Base-by-base conservation (phyloP, 1,140 invertebrate genomes). In the Diorhabda elongata region DNA sequence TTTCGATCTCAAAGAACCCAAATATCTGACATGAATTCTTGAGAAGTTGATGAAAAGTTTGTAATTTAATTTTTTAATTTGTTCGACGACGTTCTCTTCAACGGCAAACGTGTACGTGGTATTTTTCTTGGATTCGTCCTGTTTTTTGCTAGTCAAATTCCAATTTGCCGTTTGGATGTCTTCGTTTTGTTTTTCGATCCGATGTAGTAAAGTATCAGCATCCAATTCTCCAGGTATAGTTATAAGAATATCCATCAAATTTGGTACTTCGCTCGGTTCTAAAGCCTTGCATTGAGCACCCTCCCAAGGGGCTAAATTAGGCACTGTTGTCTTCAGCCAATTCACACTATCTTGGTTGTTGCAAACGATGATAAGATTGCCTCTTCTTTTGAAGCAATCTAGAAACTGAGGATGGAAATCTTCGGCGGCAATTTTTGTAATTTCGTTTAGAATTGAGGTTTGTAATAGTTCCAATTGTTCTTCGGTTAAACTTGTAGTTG, bases 301-400 rank as follows among this genome's bases (percentile, higher is more conserved):
- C 2, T 64, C 52, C 63, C 63, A 64, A 8, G 63, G 63, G 52
- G 44, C 56, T 42, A 64, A 56, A 56, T 6, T 64, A n/a, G 44
- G 43, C 3, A 56, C 26, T 6, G 45, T 57, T 45, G n/a, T 64
- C 45, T 57, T 52, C 26, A 64, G 45, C 63, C 63, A 64, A 42
- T 64, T 47, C 26, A 64, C 63, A 42, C 63, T 64, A 6, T 64
- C 63, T 64, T 64, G 63, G 42, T 64, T 57, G 52, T 57, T 64
- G 56, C 63, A 64, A 56, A 44, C 5, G 9, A 64, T 42, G 9
- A 52, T 8, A 42, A 64, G 63, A 26, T 41, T 56, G 26, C 63
- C 63, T 9, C 63, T 44, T 26, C 45, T 41, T 41, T 64, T 52
- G 11, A 41, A 47, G 47, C 45, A 52, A 56, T 52, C 42, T 9